These are phyloP conservation scores for Aphelenchoides fujianensis DNA, from an alignment of 1,140 invertebrate genomes.

Conservation along the genomic window DNA sequence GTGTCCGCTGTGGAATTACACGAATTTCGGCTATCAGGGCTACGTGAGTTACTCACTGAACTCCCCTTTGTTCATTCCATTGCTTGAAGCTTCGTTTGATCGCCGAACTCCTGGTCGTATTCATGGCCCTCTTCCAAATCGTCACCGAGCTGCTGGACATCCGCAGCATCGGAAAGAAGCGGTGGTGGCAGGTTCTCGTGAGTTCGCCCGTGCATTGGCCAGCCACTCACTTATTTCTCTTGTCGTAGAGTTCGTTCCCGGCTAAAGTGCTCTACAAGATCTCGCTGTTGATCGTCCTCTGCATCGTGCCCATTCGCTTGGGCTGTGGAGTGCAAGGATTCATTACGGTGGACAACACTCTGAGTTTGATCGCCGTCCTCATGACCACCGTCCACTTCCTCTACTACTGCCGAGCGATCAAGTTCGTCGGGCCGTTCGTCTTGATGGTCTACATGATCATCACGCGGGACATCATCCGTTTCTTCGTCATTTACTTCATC, in stretches of 20 bases:
- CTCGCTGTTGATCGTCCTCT: conserved; percentile 80
- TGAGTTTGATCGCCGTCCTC: conserved; percentile 81
- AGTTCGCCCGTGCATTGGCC: neutral
- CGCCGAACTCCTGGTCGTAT: conserved; percentile 42
- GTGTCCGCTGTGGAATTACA: conserved; percentile 39
- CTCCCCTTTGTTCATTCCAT: neutral
- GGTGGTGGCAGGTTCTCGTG: conserved; percentile 61
- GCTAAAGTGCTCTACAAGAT: conserved; percentile 87
- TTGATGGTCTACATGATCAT: conserved; percentile 93
- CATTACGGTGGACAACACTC: conserved; percentile 74
- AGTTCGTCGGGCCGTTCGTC: conserved; percentile 95
- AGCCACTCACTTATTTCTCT: neutral
- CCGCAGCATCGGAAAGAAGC: conserved; percentile 47
- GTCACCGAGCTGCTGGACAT: conserved; percentile 49
- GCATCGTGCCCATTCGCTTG: conserved; percentile 78
- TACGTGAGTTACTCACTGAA: conserved; percentile 19
- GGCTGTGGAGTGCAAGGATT: conserved; percentile 70
- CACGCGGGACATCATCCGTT: conserved; percentile 79
- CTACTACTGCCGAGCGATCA: conserved; percentile 82
- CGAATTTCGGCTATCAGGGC: conserved; percentile 31
- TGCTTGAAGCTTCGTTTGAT: conserved; percentile 32
- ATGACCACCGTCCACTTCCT: conserved; percentile 93
- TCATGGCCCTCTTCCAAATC: conserved; percentile 46
- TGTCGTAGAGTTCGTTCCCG: conserved; percentile 76
- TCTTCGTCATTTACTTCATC: conserved; percentile 90